A percentile compares a stretch with the other conserved stretches of the same genome.
Conservation (phyloP, 1,140 invertebrate species). For the Cecropterus lyciades region DNA sequence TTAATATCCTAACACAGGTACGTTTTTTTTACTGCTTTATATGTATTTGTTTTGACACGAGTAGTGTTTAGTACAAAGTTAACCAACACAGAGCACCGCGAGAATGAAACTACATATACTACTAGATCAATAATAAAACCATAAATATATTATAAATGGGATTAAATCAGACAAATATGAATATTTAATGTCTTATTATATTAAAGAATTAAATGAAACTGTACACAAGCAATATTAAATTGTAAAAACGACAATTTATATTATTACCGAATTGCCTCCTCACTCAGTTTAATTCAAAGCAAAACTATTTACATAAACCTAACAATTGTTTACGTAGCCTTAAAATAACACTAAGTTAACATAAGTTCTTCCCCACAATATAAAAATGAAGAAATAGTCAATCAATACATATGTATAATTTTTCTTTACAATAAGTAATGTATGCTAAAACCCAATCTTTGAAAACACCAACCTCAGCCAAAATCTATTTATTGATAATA, state of each 20-base stretch:
- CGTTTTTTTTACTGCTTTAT: no score
- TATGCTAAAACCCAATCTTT: slow-evolving; percentile 30
- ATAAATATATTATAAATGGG: slow-evolving; percentile 2
- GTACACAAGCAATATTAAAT: slow-evolving; percentile 43
- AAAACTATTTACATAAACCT: slow-evolving; percentile 80
- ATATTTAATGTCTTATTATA: slow-evolving; percentile 23
- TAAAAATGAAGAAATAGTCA: slow-evolving; percentile 49
- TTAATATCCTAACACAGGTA: no score
- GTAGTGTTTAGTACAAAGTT: background rate
- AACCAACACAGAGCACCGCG: background rate
- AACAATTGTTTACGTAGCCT: slow-evolving; percentile 57
- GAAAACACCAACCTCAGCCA: slow-evolving; percentile 38
- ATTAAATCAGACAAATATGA: slow-evolving; percentile 10
- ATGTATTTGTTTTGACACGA: no score
- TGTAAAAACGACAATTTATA: slow-evolving; percentile 39
- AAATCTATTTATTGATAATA: slow-evolving; percentile 36
- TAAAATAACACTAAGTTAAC: slow-evolving; percentile 55
- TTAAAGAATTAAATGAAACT: slow-evolving; percentile 40
- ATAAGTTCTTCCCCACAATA: slow-evolving; percentile 50
- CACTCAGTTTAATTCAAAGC: slow-evolving; percentile 57
- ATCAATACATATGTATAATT: slow-evolving; percentile 47
- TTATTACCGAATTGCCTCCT: slow-evolving; percentile 40
- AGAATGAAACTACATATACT: background rate
- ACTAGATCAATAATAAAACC: background rate
- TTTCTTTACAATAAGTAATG: slow-evolving; percentile 46